Percentiles rank a stretch among this genome's conserved stretches.
Evolutionary conservation across 2,888 invertebrate genomes (phyloP).

Genomic region (Stenodera caucasica): DNA sequence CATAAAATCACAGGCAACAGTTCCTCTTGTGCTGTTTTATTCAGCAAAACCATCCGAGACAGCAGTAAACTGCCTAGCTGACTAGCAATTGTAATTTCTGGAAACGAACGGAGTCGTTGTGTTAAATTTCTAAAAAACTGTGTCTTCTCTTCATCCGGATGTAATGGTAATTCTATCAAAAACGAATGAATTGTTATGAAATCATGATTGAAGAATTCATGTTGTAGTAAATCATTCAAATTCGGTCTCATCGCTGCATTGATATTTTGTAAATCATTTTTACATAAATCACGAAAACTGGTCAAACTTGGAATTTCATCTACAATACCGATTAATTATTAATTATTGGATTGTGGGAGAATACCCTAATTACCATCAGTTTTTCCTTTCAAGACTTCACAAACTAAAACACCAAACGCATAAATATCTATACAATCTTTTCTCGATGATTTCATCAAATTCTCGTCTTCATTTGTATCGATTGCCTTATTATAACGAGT

Average conservation of each 20-base stretch:
- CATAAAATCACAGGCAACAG: constrained; percentile 72
- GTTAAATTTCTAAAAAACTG: constrained; percentile 76
- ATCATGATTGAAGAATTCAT: constrained; percentile 82
- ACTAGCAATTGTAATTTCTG: constrained; percentile 79
- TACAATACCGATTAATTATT: constrained; percentile 46
- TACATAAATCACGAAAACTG: constrained; percentile 73
- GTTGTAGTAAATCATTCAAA: constrained; percentile 66
- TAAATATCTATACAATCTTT: constrained; percentile 72
- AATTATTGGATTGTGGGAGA: constrained; percentile 25
- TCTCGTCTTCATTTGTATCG: constrained; percentile 68
- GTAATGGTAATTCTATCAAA: constrained; percentile 78
- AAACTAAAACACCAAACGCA: constrained; percentile 74
- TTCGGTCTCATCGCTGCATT: constrained; percentile 68
- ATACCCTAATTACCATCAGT: constrained; percentile 57
- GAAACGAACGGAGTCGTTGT: constrained; percentile 69
- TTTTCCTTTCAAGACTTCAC: constrained; percentile 69
- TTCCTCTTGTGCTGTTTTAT: constrained; percentile 74
- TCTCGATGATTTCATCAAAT: constrained; percentile 55
- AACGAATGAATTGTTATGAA: constrained; percentile 83
- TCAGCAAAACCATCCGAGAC: constrained; percentile 82
- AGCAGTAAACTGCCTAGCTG: constrained; percentile 77
- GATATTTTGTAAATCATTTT: constrained; percentile 67
- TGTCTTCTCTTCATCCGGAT: constrained; percentile 73
- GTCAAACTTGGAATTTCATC: constrained; percentile 70
- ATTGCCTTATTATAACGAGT: constrained; percentile 70